Evolutionary conservation across 2,888 invertebrate genomes (phyloP), one percentile per base, ranked within the genome.

Genomic region (Epistrophe eligans): DNA sequence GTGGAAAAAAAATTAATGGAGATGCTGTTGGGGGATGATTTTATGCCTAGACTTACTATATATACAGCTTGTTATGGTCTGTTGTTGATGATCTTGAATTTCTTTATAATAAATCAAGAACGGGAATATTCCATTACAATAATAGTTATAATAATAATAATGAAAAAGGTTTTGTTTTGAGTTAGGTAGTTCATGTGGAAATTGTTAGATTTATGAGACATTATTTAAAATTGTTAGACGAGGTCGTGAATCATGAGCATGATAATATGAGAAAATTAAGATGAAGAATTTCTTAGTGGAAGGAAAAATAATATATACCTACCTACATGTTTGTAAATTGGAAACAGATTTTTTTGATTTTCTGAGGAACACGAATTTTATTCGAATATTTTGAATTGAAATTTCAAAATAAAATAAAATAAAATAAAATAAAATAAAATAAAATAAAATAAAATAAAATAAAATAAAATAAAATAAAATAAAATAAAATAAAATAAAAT

Each of bases 51-150:
- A 24, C 40, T 15, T 40, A 24, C 15, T 32, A 24, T 1, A 24
- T 24, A 24, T 24, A 35, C 35, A 32, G 32, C 9, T 35, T 38
- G 66, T 35, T 66, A 50, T 77, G 77, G 71, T 70, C 57, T 64
- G 50, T 24, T 76, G 66, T 62, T 55, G 71, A 50, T 77, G 84
- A 80, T 80, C 84, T 84, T 84, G 72, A 77, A 77, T 66, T 32
- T 40, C n/a, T 57, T 17, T n/a, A 17, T 17, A 48, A 48, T 3
- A 72, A 60, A 77, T 62, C 84, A 84, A 84, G 80, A 80, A 67
- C 84, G 19, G 55, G 60, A 48, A 73, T 76, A 84, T 84, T 73
- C 40, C 35, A 70, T 84, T 84, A 67, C 84, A 60, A 2, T 19
- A 45, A 4, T 60, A 38, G 2, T 24, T 8, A 9, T 55, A 1